Percentiles rank a stretch among this genome's conserved stretches.
phyloP scores from a whole-genome alignment of 2,888 invertebrate species.

The Thereva unica region DNA sequence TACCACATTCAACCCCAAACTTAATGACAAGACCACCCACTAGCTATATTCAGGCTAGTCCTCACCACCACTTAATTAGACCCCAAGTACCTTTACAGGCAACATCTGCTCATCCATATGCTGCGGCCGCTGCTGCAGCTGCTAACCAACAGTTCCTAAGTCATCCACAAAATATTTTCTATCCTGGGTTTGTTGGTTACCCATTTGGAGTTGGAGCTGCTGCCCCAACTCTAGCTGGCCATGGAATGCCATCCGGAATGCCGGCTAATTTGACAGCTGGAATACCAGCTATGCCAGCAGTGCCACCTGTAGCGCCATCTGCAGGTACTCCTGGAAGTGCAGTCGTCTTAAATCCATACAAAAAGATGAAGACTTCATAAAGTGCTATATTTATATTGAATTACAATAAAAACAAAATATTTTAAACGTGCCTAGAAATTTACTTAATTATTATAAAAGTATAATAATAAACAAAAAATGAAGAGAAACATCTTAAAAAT shows the following conservation, averaged over 20 bases:
- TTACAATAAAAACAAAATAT: conserved; percentile 24
- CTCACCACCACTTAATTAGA: conserved; percentile 39
- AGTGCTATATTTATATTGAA: conserved; percentile 8
- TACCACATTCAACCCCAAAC: conserved; percentile 30
- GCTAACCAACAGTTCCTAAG: conserved; percentile 38
- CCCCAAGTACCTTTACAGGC: conserved; percentile 43
- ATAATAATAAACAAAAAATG: conserved; percentile 25
- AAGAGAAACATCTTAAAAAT: conserved; percentile 22
- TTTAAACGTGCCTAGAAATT: conserved; percentile 38
- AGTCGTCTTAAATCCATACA: conserved; percentile 79
- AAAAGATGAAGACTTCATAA: conserved; percentile 83
- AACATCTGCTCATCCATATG: conserved; percentile 47
- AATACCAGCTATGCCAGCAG: conserved; percentile 38
- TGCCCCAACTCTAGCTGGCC: conserved; percentile 51
- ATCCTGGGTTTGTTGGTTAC: conserved; percentile 61
- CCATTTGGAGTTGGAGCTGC: conserved; percentile 57
- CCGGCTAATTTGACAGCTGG: conserved; percentile 33
- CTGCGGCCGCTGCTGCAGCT: conserved; percentile 46
- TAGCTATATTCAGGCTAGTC: conserved; percentile 14
- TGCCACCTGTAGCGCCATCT: conserved; percentile 46
- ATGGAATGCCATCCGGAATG: conserved; percentile 31
- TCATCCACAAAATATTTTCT: conserved; percentile 50
- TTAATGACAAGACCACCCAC: conserved; percentile 30
- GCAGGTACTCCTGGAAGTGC: conserved; percentile 49
- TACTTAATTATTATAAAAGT: background rate